Evolutionary conservation across 2,888 invertebrate genomes (phyloP), one percentile per base, ranked within the genome.

Genomic region (Ecdyonurus torrentis): DNA sequence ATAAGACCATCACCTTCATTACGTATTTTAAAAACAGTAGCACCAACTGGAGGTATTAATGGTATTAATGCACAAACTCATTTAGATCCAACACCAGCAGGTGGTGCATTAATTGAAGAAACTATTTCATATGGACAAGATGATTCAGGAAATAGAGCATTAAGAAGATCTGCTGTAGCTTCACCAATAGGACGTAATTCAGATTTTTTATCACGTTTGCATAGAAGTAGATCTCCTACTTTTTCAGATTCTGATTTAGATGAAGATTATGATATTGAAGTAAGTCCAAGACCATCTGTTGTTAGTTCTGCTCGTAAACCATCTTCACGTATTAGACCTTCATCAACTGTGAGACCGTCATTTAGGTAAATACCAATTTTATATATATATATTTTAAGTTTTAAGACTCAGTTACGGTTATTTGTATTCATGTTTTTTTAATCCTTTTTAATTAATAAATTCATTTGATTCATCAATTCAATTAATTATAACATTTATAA

Each of bases 1-100:
- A n/a, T 62, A 63, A 25, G 55, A 22, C 55, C 87, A 0, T 81
- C 83, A 52, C 82, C 81, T 53, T 79, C 85, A 0, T 79, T 84
- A 63, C 80, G 86, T 69, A 86, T 89, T 64, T 72, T 88, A 59
- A 89, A 89, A 76, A 89, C 89, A 0, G 83, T 84, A n/a, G 86
- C 85, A 20, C 86, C 87, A 1, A 77, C 78, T 52, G 76, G 80
- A 63, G 72, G 76, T 55, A 80, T 24, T n/a, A 55, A 55, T 55
- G 20, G n/a, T 10, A 55, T 55, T 55, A 10, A 10, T 50, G 50
- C n/a, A n/a, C 50, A 50, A 60, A 73, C 73, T 1, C 82, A 79
- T 71, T 76, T 86, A 66, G 87, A 86, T 70, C 83, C 86, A 1
- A 85, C 85, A 1, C 84, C 79, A 25, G 75, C 77, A 1, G 74